Evolutionary conservation across 2,888 invertebrate species (phyloP).

Genomic region (Polydrusus pterygomalis): DNA sequence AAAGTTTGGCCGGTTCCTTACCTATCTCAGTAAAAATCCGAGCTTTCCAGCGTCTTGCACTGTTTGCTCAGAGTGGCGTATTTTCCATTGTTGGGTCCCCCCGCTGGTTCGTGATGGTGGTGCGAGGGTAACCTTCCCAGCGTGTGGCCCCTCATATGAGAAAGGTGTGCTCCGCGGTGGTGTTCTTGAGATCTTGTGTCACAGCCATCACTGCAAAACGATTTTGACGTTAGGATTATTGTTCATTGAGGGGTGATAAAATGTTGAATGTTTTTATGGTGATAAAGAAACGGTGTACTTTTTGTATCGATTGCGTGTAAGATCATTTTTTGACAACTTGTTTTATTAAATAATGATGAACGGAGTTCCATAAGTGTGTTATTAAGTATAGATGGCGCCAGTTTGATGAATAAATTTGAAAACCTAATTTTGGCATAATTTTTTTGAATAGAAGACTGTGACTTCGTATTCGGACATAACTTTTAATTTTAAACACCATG

Average conservation of each 20-base stretch:
- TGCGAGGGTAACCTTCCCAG: slow-evolving; percentile 80
- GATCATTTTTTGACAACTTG: too few relatives aligned
- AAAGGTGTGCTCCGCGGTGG: slow-evolving; percentile 69
- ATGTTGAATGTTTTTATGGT: slow-evolving; percentile 6
- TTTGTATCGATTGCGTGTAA: too few relatives aligned
- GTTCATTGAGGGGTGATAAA: not conserved
- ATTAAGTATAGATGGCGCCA: too few relatives aligned
- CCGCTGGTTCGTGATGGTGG: slow-evolving; percentile 75
- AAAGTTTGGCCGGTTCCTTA: slow-evolving; percentile 60
- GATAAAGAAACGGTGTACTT: too few relatives aligned
- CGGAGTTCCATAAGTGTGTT: too few relatives aligned
- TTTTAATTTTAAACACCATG: too few relatives aligned
- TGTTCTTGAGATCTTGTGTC: slow-evolving; percentile 70
- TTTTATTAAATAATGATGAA: too few relatives aligned
- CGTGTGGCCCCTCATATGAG: slow-evolving; percentile 77
- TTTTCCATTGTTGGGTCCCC: slow-evolving; percentile 88
- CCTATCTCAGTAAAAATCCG: slow-evolving; percentile 95
- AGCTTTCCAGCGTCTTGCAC: slow-evolving; percentile 95
- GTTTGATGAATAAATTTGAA: too few relatives aligned
- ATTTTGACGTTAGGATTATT: not conserved
- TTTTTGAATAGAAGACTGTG: too few relatives aligned
- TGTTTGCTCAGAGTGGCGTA: slow-evolving; percentile 97
- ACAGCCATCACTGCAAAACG: slow-evolving; percentile 71
- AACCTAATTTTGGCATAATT: too few relatives aligned
- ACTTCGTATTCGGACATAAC: too few relatives aligned